A percentile compares a stretch with the other conserved stretches of the same genome.
These are phyloP conservation scores for Eupeodes corollae DNA, from an alignment of 1,140 invertebrate genomes.

Conservation along the genomic window DNA sequence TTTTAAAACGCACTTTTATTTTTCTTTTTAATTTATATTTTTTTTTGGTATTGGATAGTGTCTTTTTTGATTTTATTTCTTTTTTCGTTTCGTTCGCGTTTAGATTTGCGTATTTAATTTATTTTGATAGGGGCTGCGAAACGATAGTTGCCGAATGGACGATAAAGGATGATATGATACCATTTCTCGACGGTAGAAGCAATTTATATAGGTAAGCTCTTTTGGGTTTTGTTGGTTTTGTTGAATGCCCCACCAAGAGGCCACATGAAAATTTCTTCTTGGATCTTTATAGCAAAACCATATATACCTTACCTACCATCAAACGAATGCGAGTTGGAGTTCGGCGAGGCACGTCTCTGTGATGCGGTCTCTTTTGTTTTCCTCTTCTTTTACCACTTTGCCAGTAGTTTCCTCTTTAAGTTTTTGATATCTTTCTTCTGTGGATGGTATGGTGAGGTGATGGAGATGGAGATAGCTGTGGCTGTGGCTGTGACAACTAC, in stretches of 20 bases:
- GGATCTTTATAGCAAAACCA: too few species aligned
- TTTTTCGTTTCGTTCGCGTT: slow-evolving; percentile 1
- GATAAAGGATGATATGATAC: slow-evolving; percentile 38
- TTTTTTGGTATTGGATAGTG: slow-evolving; percentile 12
- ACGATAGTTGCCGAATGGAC: slow-evolving; percentile 33
- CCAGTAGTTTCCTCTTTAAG: too few species aligned
- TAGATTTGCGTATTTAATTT: slow-evolving; percentile 12
- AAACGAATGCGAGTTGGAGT: too few species aligned
- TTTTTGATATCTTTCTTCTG: too few species aligned
- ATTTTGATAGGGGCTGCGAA: slow-evolving; percentile 18
- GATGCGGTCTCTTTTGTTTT: too few species aligned
- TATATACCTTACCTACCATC: too few species aligned
- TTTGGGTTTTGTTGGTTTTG: slow-evolving; percentile 4
- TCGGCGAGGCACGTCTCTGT: too few species aligned
- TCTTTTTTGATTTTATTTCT: slow-evolving; percentile 8
- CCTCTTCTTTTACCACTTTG: too few species aligned
- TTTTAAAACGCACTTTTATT: slow-evolving; percentile 14
- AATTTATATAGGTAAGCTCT: slow-evolving; percentile 36
- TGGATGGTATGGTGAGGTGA: too few species aligned
- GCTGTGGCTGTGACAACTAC: too few species aligned
- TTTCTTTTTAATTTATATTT: slow-evolving; percentile 20
- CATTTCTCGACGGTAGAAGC: slow-evolving; percentile 34
- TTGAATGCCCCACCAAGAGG: not conserved
- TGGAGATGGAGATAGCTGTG: too few species aligned
- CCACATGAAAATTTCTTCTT: too few species aligned